Evolutionary conservation across 2,888 invertebrate species (phyloP).

Genomic region (Drosophila emarginata): DNA sequence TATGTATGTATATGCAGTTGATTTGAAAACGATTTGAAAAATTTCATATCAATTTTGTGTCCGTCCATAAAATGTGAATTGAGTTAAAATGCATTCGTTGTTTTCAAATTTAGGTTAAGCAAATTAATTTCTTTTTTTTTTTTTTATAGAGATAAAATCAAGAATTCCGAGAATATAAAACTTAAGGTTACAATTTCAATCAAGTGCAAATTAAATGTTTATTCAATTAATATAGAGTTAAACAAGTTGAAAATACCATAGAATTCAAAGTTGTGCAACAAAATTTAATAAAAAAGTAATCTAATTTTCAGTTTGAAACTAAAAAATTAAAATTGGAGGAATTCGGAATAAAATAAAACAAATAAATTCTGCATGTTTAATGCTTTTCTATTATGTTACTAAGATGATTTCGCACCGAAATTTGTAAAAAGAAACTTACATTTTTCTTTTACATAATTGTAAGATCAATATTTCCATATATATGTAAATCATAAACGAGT

Average conservation of each 20-base stretch:
- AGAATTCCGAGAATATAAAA: neutral
- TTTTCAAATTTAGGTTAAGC: conserved; percentile 7
- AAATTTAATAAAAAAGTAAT: too few species aligned
- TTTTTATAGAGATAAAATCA: neutral
- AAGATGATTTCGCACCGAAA: too few species aligned
- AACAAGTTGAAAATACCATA: neutral
- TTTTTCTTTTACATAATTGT: neutral
- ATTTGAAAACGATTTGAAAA: conserved; percentile 10
- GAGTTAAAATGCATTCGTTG: conserved; percentile 53
- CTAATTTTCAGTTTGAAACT: too few species aligned
- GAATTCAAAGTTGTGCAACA: too few species aligned
- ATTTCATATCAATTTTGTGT: conserved; percentile 42
- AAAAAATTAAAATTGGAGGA: too few species aligned
- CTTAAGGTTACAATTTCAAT: conserved; percentile 2
- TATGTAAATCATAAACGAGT: neutral
- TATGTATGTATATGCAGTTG: neutral
- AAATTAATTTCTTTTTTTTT: neutral
- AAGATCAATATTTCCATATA: neutral
- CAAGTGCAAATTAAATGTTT: conserved; percentile 13
- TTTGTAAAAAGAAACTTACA: too few species aligned
- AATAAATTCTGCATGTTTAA: too few species aligned
- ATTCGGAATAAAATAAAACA: too few species aligned
- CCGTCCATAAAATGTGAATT: conserved; percentile 37
- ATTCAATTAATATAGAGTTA: neutral
- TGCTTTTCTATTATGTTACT: too few species aligned